These are phyloP conservation scores for Oscheius sp. DNA, from an alignment of 2,888 invertebrate genomes.

Conservation along the genomic window DNA sequence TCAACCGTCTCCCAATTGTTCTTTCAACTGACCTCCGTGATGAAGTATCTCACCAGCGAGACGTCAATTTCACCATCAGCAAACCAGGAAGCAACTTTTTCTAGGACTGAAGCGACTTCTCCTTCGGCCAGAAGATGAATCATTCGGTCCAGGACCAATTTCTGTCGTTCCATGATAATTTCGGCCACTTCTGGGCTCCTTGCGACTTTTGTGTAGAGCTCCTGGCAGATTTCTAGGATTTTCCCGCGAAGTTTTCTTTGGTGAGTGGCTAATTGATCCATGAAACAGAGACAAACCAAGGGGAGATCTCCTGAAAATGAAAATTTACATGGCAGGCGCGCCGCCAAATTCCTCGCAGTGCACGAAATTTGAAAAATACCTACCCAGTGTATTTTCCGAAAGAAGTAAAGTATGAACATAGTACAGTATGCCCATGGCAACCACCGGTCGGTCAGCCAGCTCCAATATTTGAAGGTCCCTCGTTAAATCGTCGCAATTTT, in stretches of 20 bases:
- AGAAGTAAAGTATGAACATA: slow-evolving; percentile 33
- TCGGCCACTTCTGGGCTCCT: slow-evolving; percentile 52
- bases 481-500: slow-evolving; percentile 11
- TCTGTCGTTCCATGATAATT: slow-evolving; percentile 55
- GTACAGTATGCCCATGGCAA: slow-evolving; percentile 27
- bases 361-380: too few species aligned
- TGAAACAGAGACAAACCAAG: slow-evolving; percentile 44
- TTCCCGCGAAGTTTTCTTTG: slow-evolving; percentile 50
- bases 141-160: slow-evolving; percentile 55
- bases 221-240: slow-evolving; percentile 51
- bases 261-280: slow-evolving; percentile 52
- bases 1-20: not conserved
- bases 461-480: slow-evolving; percentile 24
- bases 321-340: too few species aligned
- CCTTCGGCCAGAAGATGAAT: slow-evolving; percentile 54
- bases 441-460: slow-evolving; percentile 6
- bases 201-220: slow-evolving; percentile 51
- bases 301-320: slow-evolving; percentile 45
- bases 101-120: slow-evolving; percentile 50
- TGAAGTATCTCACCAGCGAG: slow-evolving; percentile 51
- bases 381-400: slow-evolving; percentile 33
- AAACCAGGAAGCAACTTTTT: slow-evolving; percentile 46
- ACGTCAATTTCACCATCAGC: slow-evolving; percentile 51
- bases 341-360: not conserved
- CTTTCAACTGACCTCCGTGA: slow-evolving; percentile 29